A percentile compares a stretch with the other conserved stretches of the same genome.
Evolutionary conservation across 2,888 invertebrate species (phyloP).

Genomic region (Ormyrus pomaceus): DNA sequence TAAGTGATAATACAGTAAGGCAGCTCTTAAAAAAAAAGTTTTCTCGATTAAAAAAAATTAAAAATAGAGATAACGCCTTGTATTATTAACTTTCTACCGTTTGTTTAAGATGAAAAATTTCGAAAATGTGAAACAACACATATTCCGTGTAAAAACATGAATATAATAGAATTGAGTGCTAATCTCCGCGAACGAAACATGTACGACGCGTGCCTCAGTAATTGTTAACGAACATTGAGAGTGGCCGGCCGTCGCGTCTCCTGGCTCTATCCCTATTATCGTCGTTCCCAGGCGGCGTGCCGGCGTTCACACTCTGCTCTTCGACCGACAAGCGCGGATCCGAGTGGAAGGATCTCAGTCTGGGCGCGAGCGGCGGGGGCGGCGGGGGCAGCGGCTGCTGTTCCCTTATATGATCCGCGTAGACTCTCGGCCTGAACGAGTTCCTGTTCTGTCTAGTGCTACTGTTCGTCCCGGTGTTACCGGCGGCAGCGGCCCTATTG

Average conservation of each 20-base stretch:
- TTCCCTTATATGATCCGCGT: conserved; percentile 70
- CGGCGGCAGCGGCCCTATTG: conserved; percentile 14
- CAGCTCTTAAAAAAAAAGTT: too few species aligned
- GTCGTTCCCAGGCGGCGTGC: background rate
- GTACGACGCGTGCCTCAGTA: conserved; percentile 50
- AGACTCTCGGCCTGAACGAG: conserved; percentile 63
- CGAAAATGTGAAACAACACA: too few species aligned
- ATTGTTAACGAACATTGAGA: conserved; percentile 69
- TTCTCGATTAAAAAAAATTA: too few species aligned
- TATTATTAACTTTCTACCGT: background rate
- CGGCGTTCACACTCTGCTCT: conserved; percentile 57
- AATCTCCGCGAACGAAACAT: background rate
- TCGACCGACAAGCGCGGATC: conserved; percentile 69
- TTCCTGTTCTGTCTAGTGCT: conserved; percentile 59
- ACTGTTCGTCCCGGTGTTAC: conserved; percentile 35
- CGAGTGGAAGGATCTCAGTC: conserved; percentile 68
- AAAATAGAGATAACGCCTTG: background rate
- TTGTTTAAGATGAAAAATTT: background rate
- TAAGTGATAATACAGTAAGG: too few species aligned
- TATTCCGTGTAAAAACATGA: background rate
- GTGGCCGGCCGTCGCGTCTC: conserved; percentile 67
- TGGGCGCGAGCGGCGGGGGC: conserved; percentile 24
- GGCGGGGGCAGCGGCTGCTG: conserved; percentile 58
- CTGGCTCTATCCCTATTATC: background rate
- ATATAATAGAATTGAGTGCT: background rate